Evolutionary conservation across 2,797 vertebrate species (phyloP), one percentile per base, ranked within the genome.

Genomic region (Schizopygopsis malacanthus): DNA sequence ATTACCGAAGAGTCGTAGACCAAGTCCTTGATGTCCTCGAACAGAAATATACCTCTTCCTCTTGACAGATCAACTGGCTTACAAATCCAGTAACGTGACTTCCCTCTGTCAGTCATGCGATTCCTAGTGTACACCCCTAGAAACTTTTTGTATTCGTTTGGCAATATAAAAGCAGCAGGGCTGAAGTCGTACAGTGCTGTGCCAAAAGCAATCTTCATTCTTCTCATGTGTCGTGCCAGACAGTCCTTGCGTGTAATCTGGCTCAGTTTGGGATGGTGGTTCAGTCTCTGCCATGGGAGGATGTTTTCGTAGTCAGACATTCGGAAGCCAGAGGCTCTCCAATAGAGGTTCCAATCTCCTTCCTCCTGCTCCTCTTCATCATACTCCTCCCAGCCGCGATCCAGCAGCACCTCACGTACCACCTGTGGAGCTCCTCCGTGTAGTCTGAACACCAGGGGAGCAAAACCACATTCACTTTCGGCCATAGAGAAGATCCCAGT

Each of bases 271-370:
- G 94, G 96, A 87, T 96, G 94, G 89, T 96, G 96, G 91, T 96
- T 97, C 80, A 97, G 96, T n/a, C 93, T 93, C 88, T 97, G 96
- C 96, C 96, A 96, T 0, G 96, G 96, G 81, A 94, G 91, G 82
- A 97, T 76, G 9, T 87, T 92, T 82, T 86, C n/a, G 67, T 95
- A 95, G 3, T 96, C 93, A 0, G 92, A 88, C 90, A 70, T 92
- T 59, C 20, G 85, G 89, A 97, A 97, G 1, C 94, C 87, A 0
- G 96, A 93, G 0, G 91, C 80, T 28, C 92, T 89, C 96, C 96
- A 96, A 86, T 96, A 94, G 5, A 97, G 92, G 87, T 96, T 96
- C 96, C 96, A 96, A 89, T 95, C 96, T 33, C 93, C 86, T 0
- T 91, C 87, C 12, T 92, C 90, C n/a, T 88, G 93, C 28, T 88